phyloP scores from a whole-genome alignment of 1,140 invertebrate species.

The Lamellibrachia luymesi region DNA sequence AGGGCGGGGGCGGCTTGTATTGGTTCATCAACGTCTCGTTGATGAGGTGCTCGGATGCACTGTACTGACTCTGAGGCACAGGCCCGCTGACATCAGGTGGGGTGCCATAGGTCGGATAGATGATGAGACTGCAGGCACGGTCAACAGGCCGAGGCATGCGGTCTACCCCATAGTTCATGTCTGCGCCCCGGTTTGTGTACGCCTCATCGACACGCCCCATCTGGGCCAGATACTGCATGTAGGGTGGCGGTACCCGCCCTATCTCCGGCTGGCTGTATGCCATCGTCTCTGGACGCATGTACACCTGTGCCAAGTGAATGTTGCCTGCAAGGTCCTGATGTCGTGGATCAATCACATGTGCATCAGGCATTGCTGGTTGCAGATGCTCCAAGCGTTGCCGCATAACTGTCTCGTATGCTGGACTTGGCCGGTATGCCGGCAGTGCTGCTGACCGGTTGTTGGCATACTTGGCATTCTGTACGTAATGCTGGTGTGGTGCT shows the following conservation, averaged over 20 bases:
- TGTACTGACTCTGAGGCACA: neutral
- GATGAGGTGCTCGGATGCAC: conserved; percentile 61
- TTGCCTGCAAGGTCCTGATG: conserved; percentile 32
- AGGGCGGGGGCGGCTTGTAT: conserved; percentile 76
- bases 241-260: conserved; percentile 27
- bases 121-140: conserved; percentile 40
- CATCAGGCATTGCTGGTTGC: conserved; percentile 26
- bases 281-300: conserved; percentile 36
- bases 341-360: conserved; percentile 17
- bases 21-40: conserved; percentile 62
- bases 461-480: neutral
- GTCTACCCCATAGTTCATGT: no score
- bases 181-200: neutral
- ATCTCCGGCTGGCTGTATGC: conserved; percentile 49
- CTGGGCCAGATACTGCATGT: conserved; percentile 12
- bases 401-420: conserved; percentile 91
- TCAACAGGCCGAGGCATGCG: conserved; percentile 10
- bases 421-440: conserved; percentile 85
- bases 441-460: conserved; percentile 63
- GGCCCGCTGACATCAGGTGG: conserved; percentile 50
- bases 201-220: neutral
- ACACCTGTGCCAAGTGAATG: conserved; percentile 40
- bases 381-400: conserved; percentile 58
- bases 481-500: conserved; percentile 43
- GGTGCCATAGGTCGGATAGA: conserved; percentile 37